Base-by-base conservation (phyloP, 2,888 invertebrate genomes). In the Carabus problematicus region DNA sequence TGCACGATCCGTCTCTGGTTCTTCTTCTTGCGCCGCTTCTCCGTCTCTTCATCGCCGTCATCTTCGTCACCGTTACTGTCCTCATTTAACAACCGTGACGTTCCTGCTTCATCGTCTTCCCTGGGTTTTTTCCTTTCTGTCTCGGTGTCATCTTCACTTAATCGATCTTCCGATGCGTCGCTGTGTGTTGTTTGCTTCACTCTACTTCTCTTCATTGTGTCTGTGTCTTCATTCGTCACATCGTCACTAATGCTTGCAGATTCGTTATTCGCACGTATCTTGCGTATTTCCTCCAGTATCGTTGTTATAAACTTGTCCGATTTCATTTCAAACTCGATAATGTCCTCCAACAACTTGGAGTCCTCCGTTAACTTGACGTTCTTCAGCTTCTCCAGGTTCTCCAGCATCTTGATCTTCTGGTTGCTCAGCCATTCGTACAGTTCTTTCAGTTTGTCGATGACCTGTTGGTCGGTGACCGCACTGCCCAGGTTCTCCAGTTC, bases 1-100 rank as follows among this genome's bases (percentile, higher is more conserved):
- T 79, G 78, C 61, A 76, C 76, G 39, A 76, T 78, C 56, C 80
- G 72, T 64, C 77, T 76, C 71, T 77, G 77, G 60, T 79, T 81
- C 71, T 77, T 80, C 72, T 76, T 78, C 68, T 75, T 74, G 61
- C 70, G 71, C 45, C 74, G 47, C 68, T 52, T 52, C 52, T 74
- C 76, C 68, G 71, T 64, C 55, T 73, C 71, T 41, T 71, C 70
- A 1, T 64, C 71, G 16, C 56, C 54, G 42, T 71, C 70, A 9
- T 70, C 64, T 3, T 70, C 64, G 54, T 64, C 54, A 59, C 47
- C 64, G 54, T 64, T 56, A 59, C 47, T 43, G n/a, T 64, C 64
- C 29, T 72, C 71, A 41, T 63, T 61, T 58, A 72, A n/a, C n/a
- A n/a, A 29, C 29, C 29, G 2, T 29, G 29, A 29, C 2, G 29